Percentiles rank a stretch among this genome's conserved stretches.
phyloP scores from a whole-genome alignment of 2,888 invertebrate species.

The Prosapia bicincta region DNA sequence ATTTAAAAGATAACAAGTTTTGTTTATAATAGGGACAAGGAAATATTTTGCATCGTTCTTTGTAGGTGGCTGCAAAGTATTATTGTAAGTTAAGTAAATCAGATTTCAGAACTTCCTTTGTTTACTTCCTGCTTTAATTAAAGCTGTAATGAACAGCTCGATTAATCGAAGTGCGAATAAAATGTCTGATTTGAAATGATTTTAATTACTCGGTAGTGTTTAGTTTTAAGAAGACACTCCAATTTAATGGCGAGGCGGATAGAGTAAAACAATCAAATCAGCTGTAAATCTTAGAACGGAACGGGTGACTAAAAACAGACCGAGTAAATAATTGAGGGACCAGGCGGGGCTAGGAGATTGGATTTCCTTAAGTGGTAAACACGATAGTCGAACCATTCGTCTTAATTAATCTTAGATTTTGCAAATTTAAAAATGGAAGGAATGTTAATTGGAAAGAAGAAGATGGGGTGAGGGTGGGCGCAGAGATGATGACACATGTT shows the following conservation, averaged over 20 bases:
- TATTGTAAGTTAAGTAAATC: no score
- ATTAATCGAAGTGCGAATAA: not conserved
- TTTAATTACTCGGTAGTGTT: not conserved
- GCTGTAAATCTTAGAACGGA: constrained; percentile 14
- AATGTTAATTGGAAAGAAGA: not conserved
- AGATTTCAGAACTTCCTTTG: no score
- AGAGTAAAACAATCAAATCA: constrained; percentile 23
- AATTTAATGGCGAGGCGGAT: not conserved
- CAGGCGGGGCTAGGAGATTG: constrained; percentile 13
- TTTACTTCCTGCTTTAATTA: not conserved
- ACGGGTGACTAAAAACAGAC: constrained; percentile 19
- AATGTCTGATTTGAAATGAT: not conserved
- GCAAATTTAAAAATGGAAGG: constrained; percentile 23
- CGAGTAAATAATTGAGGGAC: constrained; percentile 21
- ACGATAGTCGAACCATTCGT: constrained; percentile 16
- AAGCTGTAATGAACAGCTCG: not conserved
- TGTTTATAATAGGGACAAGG: no score
- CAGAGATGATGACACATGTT: not conserved
- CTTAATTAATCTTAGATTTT: constrained; percentile 27
- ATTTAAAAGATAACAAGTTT: no score
- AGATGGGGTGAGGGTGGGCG: not conserved
- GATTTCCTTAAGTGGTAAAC: constrained; percentile 27
- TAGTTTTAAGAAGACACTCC: not conserved
- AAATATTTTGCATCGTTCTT: no score
- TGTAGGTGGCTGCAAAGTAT: no score